Evolutionary conservation across 2,888 invertebrate genomes (phyloP).

Genomic region (Polydesmus complanatus): DNA sequence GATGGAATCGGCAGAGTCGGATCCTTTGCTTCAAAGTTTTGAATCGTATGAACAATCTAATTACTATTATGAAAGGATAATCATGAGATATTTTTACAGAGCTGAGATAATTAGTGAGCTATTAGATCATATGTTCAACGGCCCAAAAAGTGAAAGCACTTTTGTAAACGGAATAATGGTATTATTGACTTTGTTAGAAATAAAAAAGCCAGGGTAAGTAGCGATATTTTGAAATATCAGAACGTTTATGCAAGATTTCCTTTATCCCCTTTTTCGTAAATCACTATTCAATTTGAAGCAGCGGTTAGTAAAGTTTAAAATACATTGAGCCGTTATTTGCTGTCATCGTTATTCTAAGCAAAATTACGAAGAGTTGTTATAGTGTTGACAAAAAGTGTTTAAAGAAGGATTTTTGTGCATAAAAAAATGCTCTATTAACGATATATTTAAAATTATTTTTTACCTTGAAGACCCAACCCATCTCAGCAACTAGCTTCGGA

Average conservation of each 20-base stretch:
- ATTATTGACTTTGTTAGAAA: conserved; percentile 54
- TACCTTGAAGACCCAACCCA: not conserved
- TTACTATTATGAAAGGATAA: not conserved
- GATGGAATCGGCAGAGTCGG: conserved; percentile 47
- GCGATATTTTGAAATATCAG: not conserved
- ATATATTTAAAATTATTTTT: not conserved
- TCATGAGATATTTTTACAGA: conserved; percentile 31
- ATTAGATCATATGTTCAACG: conserved; percentile 58
- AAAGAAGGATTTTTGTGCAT: too few relatives aligned
- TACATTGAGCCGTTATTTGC: too few relatives aligned
- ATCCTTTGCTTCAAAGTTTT: conserved; percentile 56
- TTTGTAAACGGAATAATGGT: conserved; percentile 66
- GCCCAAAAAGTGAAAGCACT: conserved; percentile 43
- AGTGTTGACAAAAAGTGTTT: too few relatives aligned
- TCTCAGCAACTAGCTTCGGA: conserved; percentile 11
- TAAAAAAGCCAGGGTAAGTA: conserved; percentile 29
- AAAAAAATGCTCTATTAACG: too few relatives aligned
- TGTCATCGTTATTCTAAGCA: too few relatives aligned
- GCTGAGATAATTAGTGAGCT: conserved; percentile 51
- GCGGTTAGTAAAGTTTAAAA: too few relatives aligned
- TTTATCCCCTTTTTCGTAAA: too few relatives aligned
- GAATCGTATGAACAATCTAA: conserved; percentile 44
- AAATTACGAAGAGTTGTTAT: too few relatives aligned
- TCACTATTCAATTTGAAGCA: too few relatives aligned
- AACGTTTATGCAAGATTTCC: not conserved